These are phyloP conservation scores for Myopa testacea DNA, from an alignment of 2,888 invertebrate genomes.

Conservation along the genomic window DNA sequence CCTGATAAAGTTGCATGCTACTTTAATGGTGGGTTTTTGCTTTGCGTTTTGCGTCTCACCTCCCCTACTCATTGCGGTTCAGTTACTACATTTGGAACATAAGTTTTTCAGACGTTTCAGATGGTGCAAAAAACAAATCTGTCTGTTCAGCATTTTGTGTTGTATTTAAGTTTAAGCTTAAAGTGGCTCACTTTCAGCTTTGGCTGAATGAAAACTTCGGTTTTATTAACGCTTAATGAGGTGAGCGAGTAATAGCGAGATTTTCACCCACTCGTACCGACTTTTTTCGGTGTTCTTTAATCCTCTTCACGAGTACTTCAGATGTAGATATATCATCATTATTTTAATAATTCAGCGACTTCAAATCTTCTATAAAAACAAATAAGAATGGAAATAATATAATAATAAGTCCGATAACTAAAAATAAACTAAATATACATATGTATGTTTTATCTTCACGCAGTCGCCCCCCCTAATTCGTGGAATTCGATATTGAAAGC, in stretches of 20 bases:
- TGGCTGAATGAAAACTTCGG: not conserved
- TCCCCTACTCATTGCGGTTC: not conserved
- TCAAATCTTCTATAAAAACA: no score
- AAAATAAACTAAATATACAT: no score
- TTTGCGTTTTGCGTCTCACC: slow-evolving; percentile 8
- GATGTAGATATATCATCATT: no score
- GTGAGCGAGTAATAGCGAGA: not conserved
- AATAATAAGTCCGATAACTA: no score
- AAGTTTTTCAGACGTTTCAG: slow-evolving; percentile 10
- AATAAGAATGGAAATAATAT: no score
- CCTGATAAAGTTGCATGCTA: slow-evolving; percentile 39
- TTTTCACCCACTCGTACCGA: no score
- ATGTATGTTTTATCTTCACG: no score
- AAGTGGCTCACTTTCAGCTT: not conserved
- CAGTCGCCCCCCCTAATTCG: not conserved
- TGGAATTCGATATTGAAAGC: not conserved
- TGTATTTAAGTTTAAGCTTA: slow-evolving; percentile 3
- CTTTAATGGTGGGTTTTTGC: not conserved
- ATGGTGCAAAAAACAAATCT: not conserved
- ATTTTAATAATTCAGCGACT: no score
- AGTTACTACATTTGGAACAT: slow-evolving; percentile 17
- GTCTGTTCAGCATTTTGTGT: not conserved
- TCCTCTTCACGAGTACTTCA: no score
- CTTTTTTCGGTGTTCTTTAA: no score
- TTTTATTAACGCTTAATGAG: not conserved